These are phyloP conservation scores for Plutella xylostella DNA, from an alignment of 2,888 invertebrate genomes.

Conservation along the genomic window DNA sequence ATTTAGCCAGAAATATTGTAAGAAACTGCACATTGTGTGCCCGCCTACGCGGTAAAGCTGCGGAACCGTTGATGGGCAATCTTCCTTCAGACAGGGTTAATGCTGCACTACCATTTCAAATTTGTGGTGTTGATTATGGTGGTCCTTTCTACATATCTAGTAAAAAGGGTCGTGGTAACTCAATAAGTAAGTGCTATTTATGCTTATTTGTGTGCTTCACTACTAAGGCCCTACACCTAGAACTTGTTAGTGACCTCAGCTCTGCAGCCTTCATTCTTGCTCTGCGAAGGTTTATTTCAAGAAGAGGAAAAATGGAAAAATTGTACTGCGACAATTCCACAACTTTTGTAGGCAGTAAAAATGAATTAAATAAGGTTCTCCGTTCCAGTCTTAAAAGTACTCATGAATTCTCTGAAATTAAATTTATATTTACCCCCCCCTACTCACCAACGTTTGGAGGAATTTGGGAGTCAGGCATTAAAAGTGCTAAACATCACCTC, in stretches of 20 bases:
- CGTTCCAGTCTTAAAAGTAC: background rate
- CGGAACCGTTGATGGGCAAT: constrained; percentile 1
- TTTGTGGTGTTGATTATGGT: background rate
- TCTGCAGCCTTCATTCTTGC: background rate
- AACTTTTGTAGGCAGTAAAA: background rate
- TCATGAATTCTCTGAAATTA: too few relatives aligned
- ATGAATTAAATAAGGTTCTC: background rate
- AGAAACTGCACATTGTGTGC: background rate
- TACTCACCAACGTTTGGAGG: constrained; percentile 7
- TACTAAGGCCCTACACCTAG: background rate
- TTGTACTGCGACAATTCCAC: background rate
- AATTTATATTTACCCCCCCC: constrained; percentile 2
- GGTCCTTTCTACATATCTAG: background rate
- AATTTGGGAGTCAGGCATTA: constrained; percentile 7
- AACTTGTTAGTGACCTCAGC: background rate
- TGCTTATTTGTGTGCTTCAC: background rate
- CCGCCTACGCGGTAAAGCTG: background rate
- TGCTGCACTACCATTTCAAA: background rate
- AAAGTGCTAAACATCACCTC: constrained; percentile 8
- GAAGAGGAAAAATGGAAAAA: background rate
- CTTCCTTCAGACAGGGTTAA: background rate
- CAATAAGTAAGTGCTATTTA: background rate
- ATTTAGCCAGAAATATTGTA: background rate
- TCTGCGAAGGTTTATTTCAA: background rate
- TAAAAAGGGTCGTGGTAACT: background rate